These are phyloP conservation scores for Synergus japonicus DNA, from an alignment of 2,888 invertebrate species.

Conservation along the genomic window DNA sequence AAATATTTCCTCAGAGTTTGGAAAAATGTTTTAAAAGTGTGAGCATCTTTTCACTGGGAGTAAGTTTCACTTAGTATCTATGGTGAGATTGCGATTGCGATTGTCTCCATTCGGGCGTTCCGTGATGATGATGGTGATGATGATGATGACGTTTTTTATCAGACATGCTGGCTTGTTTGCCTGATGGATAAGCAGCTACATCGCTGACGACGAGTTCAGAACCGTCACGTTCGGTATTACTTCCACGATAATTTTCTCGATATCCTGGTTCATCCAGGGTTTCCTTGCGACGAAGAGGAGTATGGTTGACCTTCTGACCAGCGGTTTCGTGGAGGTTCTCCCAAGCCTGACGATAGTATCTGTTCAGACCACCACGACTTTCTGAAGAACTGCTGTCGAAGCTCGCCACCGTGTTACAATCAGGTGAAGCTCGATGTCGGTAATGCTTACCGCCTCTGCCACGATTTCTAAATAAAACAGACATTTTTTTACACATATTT, in stretches of 20 bases:
- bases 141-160: slow-evolving; percentile 88
- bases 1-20: background rate
- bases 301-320: slow-evolving; percentile 81
- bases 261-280: slow-evolving; percentile 83
- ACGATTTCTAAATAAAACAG: slow-evolving; percentile 81
- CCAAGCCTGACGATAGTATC: slow-evolving; percentile 95
- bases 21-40: background rate
- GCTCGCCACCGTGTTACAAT: slow-evolving; percentile 94
- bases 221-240: slow-evolving; percentile 80
- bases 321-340: slow-evolving; percentile 93
- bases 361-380: slow-evolving; percentile 88
- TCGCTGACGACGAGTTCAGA: slow-evolving; percentile 88
- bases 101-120: slow-evolving; percentile 81
- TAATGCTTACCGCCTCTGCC: slow-evolving; percentile 88
- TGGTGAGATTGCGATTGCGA: slow-evolving; percentile 78
- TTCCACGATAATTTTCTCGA: slow-evolving; percentile 74
- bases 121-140: slow-evolving; percentile 80
- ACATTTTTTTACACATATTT: background rate
- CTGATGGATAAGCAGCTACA: slow-evolving; percentile 76
- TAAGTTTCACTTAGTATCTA: slow-evolving; percentile 73
- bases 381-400: slow-evolving; percentile 93
- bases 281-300: slow-evolving; percentile 84
- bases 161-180: slow-evolving; percentile 76
- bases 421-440: slow-evolving; percentile 92
- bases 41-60: background rate